Evolutionary conservation across 2,888 invertebrate genomes (phyloP), one percentile per base, ranked within the genome.

Genomic region (Vandiemenella viatica): DNA sequence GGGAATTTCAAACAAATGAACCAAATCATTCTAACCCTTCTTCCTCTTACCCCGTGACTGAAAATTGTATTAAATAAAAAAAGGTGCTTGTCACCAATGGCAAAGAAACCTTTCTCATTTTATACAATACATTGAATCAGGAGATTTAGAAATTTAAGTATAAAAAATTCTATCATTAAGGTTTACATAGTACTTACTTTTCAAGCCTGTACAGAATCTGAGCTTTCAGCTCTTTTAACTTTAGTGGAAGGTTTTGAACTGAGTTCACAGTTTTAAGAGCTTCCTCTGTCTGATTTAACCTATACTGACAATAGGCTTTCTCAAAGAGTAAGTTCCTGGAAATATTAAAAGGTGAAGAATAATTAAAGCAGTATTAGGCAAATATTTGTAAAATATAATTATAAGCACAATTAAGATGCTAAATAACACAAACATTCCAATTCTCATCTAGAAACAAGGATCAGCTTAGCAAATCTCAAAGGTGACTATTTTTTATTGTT

Each of bases 231-330:
- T 92, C 91, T 61, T 87, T 87, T 20, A 88, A 70, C 61, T 85
- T 82, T 15, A 78, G 66, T 43, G 83, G 79, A 55, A 83, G 67
- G 58, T 65, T 63, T 19, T 75, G 70, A 47, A 76, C 72, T 57
- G 70, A 71, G 50, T 84, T 79, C 26, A 96, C 77, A 1, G 82
- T 82, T 60, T 82, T 79, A 47, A 92, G 65, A 0, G 97, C 91
- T 59, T 89, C 87, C 46, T 79, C 74, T 2, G 89, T 83, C 59
- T 81, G 78, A 66, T 96, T 95, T 46, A 90, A 72, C 15, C 97
- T 82, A 67, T 98, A 98, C 60, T 89, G 83, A 58, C 89, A 82
- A 61, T 98, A 98, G 0, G 95, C 90, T 65, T 86, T 88, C 67
- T 97, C 97, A 70, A 96, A 96, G 43, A 77, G 68, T 56, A 89